Evolutionary conservation across 2,797 vertebrate genomes (phyloP).

Genomic region (Lemur catta): DNA sequence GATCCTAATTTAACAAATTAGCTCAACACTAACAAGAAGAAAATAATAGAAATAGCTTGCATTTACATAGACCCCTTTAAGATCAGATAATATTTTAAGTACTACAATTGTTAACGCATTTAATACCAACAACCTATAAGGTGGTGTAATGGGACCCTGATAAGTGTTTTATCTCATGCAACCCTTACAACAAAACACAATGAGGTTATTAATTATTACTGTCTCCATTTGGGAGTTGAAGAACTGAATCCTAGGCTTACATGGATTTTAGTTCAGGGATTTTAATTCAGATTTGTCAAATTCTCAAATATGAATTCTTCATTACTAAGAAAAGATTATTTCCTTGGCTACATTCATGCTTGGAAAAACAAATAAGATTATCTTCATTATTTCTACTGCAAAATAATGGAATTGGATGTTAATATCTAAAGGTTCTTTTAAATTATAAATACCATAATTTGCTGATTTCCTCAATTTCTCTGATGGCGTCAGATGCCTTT

Average conservation of each 20-base stretch:
- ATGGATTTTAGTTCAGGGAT: not conserved
- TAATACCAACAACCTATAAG: not conserved
- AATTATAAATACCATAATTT: not conserved
- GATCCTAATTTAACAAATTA: not conserved
- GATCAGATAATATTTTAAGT: not conserved
- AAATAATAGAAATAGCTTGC: not conserved
- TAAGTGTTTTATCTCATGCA: not conserved
- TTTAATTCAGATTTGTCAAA: slow-evolving; percentile 4
- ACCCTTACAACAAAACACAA: not conserved
- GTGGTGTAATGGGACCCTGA: not conserved
- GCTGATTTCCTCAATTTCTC: not conserved
- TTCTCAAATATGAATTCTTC: not conserved
- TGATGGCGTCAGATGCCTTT: not conserved
- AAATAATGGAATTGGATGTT: not conserved
- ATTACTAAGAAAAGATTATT: not conserved
- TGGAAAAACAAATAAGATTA: not conserved
- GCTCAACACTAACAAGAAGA: not conserved
- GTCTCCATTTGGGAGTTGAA: not conserved
- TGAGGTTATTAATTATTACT: not conserved
- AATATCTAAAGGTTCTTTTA: not conserved
- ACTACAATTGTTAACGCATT: not conserved
- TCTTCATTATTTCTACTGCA: not conserved
- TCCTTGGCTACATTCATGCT: not conserved
- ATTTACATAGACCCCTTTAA: not conserved
- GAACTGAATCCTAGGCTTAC: not conserved